phyloP scores from a whole-genome alignment of 2,797 vertebrate species.

The Silurus aristotelis region DNA sequence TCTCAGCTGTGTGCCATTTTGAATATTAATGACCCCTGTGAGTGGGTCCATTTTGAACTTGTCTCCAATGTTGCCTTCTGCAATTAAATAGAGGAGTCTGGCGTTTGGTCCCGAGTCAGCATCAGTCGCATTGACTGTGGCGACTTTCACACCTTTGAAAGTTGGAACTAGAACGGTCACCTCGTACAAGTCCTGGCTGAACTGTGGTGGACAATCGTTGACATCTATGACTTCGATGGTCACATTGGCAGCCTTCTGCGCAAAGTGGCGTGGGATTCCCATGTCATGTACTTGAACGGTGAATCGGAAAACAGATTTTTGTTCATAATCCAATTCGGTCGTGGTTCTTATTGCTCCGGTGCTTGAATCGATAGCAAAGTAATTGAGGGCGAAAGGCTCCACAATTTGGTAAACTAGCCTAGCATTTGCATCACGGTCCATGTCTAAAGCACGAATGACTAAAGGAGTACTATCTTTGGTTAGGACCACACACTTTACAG shows the following conservation, averaged over 20 bases:
- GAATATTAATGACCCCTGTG: slow-evolving; percentile 84
- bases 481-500: slow-evolving; percentile 87
- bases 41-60: slow-evolving; percentile 86
- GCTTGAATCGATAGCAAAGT: slow-evolving; percentile 93
- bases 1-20: slow-evolving; percentile 90
- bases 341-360: slow-evolving; percentile 91
- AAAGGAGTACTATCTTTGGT: slow-evolving; percentile 85
- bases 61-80: slow-evolving; percentile 95
- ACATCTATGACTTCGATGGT: slow-evolving; percentile 90
- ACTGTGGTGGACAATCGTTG: slow-evolving; percentile 91
- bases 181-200: slow-evolving; percentile 85
- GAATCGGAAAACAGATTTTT: slow-evolving; percentile 85
- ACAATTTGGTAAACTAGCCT: slow-evolving; percentile 95
- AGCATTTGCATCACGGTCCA: slow-evolving; percentile 87
- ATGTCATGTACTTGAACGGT: slow-evolving; percentile 95
- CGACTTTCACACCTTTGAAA: slow-evolving; percentile 88
- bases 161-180: slow-evolving; percentile 85
- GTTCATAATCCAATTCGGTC: slow-evolving; percentile 87
- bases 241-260: slow-evolving; percentile 89
- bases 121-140: slow-evolving; percentile 86
- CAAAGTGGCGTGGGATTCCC: slow-evolving; percentile 86
- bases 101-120: slow-evolving; percentile 87
- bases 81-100: slow-evolving; percentile 88
- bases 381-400: slow-evolving; percentile 88
- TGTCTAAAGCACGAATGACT: slow-evolving; percentile 88